phyloP scores from a whole-genome alignment of 2,797 vertebrate genomes.

The Todus mexicanus region DNA sequence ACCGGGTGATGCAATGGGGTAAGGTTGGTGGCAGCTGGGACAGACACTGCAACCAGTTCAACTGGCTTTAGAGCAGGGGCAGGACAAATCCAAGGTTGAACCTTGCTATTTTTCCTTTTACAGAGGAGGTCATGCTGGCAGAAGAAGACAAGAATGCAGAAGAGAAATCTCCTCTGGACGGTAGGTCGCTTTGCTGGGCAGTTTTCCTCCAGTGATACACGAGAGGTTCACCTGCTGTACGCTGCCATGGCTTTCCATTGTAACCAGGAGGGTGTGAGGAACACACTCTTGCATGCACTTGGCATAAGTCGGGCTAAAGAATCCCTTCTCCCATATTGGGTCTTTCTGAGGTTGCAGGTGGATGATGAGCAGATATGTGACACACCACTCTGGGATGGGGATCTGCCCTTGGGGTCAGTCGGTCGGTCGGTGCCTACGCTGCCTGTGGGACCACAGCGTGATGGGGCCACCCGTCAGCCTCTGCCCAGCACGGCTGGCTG shows the following conservation, averaged over 20 bases:
- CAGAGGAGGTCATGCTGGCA: conserved; percentile 96
- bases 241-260: not conserved
- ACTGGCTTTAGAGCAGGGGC: fast-evolving
- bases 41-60: not conserved
- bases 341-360: not conserved
- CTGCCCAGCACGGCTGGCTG: not conserved
- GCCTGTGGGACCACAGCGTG: not conserved
- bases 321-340: not conserved
- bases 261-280: not conserved
- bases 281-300: not conserved
- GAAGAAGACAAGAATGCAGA: conserved; percentile 95
- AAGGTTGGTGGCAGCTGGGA: not conserved
- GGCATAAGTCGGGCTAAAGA: not conserved
- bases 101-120: not conserved
- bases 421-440: not conserved
- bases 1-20: not conserved
- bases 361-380: not conserved
- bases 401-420: conserved; percentile 30
- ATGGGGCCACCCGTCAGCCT: not conserved
- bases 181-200: conserved; percentile 70
- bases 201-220: not conserved
- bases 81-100: not conserved
- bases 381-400: not conserved
- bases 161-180: conserved; percentile 91
- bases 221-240: conserved; percentile 43